phyloP scores from a whole-genome alignment of 2,888 invertebrate species.

The Cordilura impudica region DNA sequence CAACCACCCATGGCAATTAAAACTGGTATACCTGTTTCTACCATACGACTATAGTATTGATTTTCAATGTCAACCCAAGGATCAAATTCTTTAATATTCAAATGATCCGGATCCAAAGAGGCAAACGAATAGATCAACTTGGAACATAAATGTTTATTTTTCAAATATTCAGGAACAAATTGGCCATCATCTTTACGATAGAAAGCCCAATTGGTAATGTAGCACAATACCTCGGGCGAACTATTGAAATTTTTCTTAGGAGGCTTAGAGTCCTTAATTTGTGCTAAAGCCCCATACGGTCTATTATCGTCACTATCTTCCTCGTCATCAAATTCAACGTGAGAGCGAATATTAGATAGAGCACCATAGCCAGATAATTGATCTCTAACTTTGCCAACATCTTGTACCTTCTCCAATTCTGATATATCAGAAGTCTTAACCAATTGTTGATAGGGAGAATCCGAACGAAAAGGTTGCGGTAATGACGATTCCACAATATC shows the following conservation, averaged over 20 bases:
- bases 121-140: conserved; percentile 95
- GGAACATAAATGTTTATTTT: conserved; percentile 87
- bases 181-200: conserved; percentile 89
- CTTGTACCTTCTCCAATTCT: conserved; percentile 68
- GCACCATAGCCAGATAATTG: conserved; percentile 68
- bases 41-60: conserved; percentile 88
- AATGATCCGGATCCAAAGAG: conserved; percentile 87
- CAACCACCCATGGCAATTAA: conserved; percentile 95
- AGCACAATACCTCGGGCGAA: conserved; percentile 85
- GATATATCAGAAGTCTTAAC: conserved; percentile 70
- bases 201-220: conserved; percentile 93
- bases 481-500: conserved; percentile 61
- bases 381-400: conserved; percentile 66
- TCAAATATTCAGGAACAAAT: conserved; percentile 91
- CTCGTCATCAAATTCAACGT: conserved; percentile 21
- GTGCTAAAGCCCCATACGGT: conserved; percentile 72
- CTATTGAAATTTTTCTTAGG: conserved; percentile 69
- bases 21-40: conserved; percentile 83
- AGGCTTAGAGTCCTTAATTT: conserved; percentile 64
- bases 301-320: conserved; percentile 31
- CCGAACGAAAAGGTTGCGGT: conserved; percentile 74
- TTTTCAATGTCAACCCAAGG: conserved; percentile 93
- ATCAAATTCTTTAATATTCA: conserved; percentile 89
- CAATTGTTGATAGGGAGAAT: conserved; percentile 76
- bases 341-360: conserved; percentile 39